Evolutionary conservation across 2,797 vertebrate species (phyloP).

Genomic region (Crocodylus rhombifer): DNA sequence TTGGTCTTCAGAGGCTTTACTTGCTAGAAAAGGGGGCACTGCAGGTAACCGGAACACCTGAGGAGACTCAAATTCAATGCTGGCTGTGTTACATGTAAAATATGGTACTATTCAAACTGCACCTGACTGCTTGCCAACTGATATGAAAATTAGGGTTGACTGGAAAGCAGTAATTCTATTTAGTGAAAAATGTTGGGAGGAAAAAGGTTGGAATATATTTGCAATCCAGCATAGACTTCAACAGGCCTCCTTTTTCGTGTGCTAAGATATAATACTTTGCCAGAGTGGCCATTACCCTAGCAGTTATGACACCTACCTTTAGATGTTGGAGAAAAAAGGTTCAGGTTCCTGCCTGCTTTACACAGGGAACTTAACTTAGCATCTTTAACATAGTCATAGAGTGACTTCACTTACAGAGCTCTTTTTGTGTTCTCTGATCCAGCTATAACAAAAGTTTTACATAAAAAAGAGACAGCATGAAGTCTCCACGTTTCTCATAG

Average conservation of each 20-base stretch:
- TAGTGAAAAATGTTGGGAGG: neutral
- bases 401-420: too few species aligned
- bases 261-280: neutral
- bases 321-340: neutral
- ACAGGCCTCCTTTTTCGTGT: neutral
- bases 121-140: neutral
- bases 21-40: neutral
- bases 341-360: neutral
- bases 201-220: neutral
- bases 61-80: neutral
- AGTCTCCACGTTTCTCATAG: too few species aligned
- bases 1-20: slow-evolving; percentile 57
- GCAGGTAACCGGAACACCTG: neutral
- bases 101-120: neutral
- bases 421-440: too few species aligned
- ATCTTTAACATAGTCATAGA: neutral
- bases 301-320: neutral
- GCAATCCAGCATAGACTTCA: neutral
- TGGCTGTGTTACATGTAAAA: slow-evolving; percentile 17
- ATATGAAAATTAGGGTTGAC: neutral
- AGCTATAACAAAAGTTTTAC: too few species aligned
- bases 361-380: neutral
- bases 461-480: too few species aligned
- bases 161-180: neutral
- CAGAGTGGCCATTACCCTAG: too few species aligned